phyloP scores from a whole-genome alignment of 1,140 invertebrate species.

The Latrodectus geometricus region DNA sequence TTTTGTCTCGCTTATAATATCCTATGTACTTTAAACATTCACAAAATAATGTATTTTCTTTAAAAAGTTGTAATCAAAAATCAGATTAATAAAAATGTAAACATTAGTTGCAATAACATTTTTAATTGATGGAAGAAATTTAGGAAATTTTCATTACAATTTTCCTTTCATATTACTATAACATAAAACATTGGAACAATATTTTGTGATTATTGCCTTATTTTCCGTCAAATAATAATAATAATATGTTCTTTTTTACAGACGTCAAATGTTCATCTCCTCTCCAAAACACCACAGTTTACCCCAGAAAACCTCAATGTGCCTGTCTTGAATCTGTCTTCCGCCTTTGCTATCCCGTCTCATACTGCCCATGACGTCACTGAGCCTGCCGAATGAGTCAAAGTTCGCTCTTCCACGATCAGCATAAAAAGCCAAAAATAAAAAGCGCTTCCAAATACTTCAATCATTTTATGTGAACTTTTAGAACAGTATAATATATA shows the following conservation, averaged over 20 bases:
- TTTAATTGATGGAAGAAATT: not conserved
- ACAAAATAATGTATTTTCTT: too few relatives aligned
- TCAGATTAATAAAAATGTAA: not conserved
- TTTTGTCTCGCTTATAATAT: not conserved
- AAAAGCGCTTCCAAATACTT: constrained; percentile 49
- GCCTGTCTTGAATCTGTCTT: constrained; percentile 6
- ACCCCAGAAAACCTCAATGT: constrained; percentile 35
- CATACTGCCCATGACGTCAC: constrained; percentile 28
- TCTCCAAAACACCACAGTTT: constrained; percentile 9
- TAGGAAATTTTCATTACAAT: not conserved
- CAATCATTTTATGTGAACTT: not conserved
- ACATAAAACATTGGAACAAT: too few relatives aligned
- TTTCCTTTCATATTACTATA: not conserved
- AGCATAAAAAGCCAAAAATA: not conserved
- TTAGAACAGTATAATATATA: constrained; percentile 13
- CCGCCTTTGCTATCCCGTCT: constrained; percentile 37
- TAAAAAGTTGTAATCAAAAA: not conserved
- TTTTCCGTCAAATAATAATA: not conserved
- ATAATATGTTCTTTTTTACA: not conserved
- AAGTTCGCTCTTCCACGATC: constrained; percentile 37
- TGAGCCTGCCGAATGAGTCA: constrained; percentile 23
- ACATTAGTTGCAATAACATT: not conserved
- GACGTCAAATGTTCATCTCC: constrained; percentile 33
- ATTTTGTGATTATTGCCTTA: not conserved
- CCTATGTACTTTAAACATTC: too few relatives aligned